phyloP scores from a whole-genome alignment of 2,888 invertebrate species.

The Eupithecia subumbrata region DNA sequence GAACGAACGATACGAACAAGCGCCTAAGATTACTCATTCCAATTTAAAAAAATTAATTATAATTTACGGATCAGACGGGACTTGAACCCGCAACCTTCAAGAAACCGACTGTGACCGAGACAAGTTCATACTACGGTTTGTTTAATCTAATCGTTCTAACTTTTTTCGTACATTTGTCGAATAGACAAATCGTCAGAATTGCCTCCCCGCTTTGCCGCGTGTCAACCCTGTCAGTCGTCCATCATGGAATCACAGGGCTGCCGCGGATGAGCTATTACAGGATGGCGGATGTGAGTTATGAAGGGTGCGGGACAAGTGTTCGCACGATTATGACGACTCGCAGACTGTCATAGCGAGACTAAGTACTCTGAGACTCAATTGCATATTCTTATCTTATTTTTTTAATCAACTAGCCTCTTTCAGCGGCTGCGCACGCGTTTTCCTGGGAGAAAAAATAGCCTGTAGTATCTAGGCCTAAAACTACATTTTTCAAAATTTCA shows the following conservation, averaged over 20 bases:
- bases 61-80: not conserved
- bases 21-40: not conserved
- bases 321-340: slow-evolving; percentile 60
- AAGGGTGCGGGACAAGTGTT: slow-evolving; percentile 56
- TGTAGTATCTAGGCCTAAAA: not conserved
- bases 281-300: slow-evolving; percentile 69
- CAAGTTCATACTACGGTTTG: not conserved
- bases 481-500: not conserved
- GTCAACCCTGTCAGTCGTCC: slow-evolving; percentile 50
- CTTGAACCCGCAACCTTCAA: not conserved
- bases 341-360: slow-evolving; percentile 29
- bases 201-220: slow-evolving; percentile 5
- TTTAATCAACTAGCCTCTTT: not conserved
- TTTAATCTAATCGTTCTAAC: not conserved
- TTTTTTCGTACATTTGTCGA: not conserved
- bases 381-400: not conserved
- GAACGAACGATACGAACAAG: not conserved
- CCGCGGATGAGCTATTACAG: slow-evolving; percentile 59
- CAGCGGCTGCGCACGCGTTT: not conserved
- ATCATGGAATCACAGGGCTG: slow-evolving; percentile 51
- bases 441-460: not conserved
- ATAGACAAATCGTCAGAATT: not conserved
- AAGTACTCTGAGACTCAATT: not conserved
- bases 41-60: not conserved
- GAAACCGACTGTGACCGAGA: not conserved